These are phyloP conservation scores for Tortrix viridana DNA, from an alignment of 2,888 invertebrate species.

Conservation along the genomic window DNA sequence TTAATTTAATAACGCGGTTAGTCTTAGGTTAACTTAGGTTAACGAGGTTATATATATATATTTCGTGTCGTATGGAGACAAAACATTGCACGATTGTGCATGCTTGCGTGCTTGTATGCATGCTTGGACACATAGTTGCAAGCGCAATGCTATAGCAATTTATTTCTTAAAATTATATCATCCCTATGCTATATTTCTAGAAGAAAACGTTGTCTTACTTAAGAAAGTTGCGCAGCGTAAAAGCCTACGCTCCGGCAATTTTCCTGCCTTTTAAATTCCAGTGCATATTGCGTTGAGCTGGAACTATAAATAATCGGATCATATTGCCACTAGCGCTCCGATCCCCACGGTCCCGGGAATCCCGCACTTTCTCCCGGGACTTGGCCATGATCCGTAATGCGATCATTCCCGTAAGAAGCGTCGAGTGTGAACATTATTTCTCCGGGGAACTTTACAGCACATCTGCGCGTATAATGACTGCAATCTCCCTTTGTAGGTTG, in stretches of 20 bases:
- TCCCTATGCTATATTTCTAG: too few species aligned
- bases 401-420: constrained; percentile 41
- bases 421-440: constrained; percentile 41
- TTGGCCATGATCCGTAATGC: constrained; percentile 39
- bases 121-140: too few species aligned
- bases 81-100: too few species aligned
- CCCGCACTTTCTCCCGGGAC: constrained; percentile 37
- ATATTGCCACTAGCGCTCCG: constrained; percentile 33
- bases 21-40: too few species aligned
- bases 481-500: constrained; percentile 29
- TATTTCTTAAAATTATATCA: too few species aligned
- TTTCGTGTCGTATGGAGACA: too few species aligned
- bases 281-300: constrained; percentile 25
- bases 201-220: not conserved
- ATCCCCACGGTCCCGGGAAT: constrained; percentile 28
- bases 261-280: constrained; percentile 27
- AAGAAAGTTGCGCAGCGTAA: not conserved
- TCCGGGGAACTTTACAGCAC: constrained; percentile 40
- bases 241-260: constrained; percentile 12
- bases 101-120: too few species aligned
- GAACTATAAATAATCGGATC: constrained; percentile 40
- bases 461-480: constrained; percentile 26
- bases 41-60: too few species aligned
- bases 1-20: too few species aligned
- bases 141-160: too few species aligned